Base-by-base conservation (phyloP, 2,797 vertebrate genomes). In the Manis crassicaudata region DNA sequence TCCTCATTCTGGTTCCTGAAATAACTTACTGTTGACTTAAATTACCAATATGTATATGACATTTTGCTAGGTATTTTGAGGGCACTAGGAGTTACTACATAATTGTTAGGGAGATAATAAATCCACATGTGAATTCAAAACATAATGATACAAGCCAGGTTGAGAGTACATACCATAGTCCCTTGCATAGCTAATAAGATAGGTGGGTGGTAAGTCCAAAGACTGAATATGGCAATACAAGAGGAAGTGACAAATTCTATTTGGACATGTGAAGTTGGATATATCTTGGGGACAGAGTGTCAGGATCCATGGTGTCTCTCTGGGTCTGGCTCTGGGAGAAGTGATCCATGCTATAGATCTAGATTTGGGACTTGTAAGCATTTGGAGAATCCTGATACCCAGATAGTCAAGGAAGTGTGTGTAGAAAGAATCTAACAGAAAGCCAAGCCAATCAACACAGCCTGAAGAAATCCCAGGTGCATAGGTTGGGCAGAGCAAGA, bases 1-100 rank as follows among this genome's bases (percentile, higher is more conserved):
- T 83, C 95, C 73, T 70, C 50, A 32, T 82, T 88, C 37, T 56
- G 79, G 58, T 65, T 76, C 60, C 76, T 62, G 35, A 97, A 77
- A 73, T 90, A 79, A 80, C 11, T 92, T 52, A 67, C 7, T 87
- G 65, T 46, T 79, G 37, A 81, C 65, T 91, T 87, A 86, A 88
- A 75, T 96, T 43, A 87, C 35, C 81, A 32, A 75, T 60, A 27
- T 21, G 14, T n/a, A 16, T 54, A 37, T 16, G 27, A 40, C 52
- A 4, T 83, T 63, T 29, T 73, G 79, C 17, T 79, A 52, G 8
- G 7, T 89, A 40, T 32, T 62, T 2, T 50, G 63, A 94, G 40
- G 54, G 6, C 46, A 67, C 65, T 73, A 75, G 21, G 35, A 80
- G 23, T 94, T 50, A 46, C 58, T 52, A 4, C 56, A 10, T 93